Conservation (phyloP, 2,888 invertebrate genomes). For the Ormia ochracea region DNA sequence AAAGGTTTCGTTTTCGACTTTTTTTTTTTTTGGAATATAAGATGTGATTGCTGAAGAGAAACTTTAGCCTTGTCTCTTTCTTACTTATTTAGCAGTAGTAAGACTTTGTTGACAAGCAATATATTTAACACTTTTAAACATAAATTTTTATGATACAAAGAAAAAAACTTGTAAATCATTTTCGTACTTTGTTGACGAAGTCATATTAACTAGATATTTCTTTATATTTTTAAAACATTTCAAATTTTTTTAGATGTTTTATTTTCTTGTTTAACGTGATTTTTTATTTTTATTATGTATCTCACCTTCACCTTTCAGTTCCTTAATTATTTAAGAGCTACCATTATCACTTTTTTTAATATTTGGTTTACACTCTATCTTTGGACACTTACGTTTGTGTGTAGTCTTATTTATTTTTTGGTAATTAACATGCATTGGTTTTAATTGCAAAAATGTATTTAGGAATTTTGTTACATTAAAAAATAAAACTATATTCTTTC, state of each 20-base stretch:
- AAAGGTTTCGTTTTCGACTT: constrained; percentile 46
- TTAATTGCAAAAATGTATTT: constrained; percentile 42
- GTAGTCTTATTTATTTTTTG: constrained; percentile 32
- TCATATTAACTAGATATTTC: constrained; percentile 19
- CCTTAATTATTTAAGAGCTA: constrained; percentile 35
- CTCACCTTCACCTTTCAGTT: constrained; percentile 53
- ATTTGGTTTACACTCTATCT: constrained; percentile 9
- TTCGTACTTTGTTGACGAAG: constrained; percentile 55
- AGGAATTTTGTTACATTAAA: constrained; percentile 59
- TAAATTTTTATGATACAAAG: constrained; percentile 38
- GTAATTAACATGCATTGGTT: constrained; percentile 35
- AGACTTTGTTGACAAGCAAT: constrained; percentile 44
- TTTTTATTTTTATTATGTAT: neutral
- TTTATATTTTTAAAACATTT: neutral
- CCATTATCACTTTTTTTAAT: constrained; percentile 10
- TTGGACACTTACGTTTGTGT: constrained; percentile 61
- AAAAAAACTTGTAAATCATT: constrained; percentile 34
- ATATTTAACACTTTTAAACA: constrained; percentile 52
- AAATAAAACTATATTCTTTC: constrained; percentile 53
- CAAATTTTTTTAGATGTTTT: neutral
- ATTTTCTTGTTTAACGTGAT: neutral
- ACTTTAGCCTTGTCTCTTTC: constrained; percentile 41
- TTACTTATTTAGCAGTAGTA: constrained; percentile 14
- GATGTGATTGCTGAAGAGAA: constrained; percentile 31
- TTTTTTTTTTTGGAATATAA: constrained; percentile 47